Evolutionary conservation across 2,113 vertebrate species (phyloP), one percentile per base, ranked within the genome.

Genomic region (Semnopithecus entellus): DNA sequence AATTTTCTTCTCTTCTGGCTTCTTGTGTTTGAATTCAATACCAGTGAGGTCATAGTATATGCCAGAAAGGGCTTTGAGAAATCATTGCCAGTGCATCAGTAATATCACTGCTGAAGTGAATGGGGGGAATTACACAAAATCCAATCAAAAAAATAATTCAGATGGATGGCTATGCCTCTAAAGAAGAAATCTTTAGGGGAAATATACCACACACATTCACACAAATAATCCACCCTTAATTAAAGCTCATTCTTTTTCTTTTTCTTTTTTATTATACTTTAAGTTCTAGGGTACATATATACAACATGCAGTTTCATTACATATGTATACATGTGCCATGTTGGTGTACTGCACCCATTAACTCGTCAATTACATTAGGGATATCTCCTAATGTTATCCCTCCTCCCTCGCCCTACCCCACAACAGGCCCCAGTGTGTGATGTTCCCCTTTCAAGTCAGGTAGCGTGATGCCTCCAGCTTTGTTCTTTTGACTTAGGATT

Each of bases 161-260:
- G 55, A 90, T 78, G 64, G 55, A 32, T 38, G 72, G 5, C 35
- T 6, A 1, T 43, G 48, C 45, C 30, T 70, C 52, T 82, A 30
- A 91, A 88, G 25, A 92, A 72, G 50, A 91, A 88, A 83, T 55
- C 48, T 38, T 79, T 38, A 23, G 16, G 30, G 73, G 27, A 48
- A 38, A 92, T 95, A 78, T 85, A 73, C 40, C 20, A 75, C 27
- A 43, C 59, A 23, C 4, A 72, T 43, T 17, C 64, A 32, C 22
- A 38, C 9, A 78, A 73, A 59, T 25, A 50, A n/a, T 18, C 32
- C 27, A 92, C 45, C 20, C 38, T 96, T 95, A 93, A 95, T 96
- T 81, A 59, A 96, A 94, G 64, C 75, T 70, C 72, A 66, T 87
- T 88, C 30, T 76, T 91, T 50, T 50, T 14, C 48, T 50, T 50